Evolutionary conservation across 2,113 vertebrate genomes (phyloP), one percentile per base, ranked within the genome.

Genomic region (Colius striatus): DNA sequence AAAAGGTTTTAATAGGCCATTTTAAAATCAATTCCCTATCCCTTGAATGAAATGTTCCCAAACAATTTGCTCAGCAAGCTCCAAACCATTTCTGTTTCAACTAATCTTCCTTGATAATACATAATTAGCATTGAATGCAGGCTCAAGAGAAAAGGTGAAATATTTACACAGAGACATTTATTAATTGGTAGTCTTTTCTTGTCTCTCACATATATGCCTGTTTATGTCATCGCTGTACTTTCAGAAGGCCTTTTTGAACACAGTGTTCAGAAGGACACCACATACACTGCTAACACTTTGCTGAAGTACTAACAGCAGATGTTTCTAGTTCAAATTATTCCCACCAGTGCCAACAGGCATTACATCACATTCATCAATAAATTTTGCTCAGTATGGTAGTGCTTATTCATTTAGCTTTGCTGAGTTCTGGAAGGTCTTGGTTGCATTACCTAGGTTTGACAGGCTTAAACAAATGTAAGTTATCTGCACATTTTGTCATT

Each of bases 21-120:
- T 95, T 92, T 65, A 65, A 94, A 94, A 84, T 54, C 54, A 74
- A 41, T 89, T 94, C 58, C 26, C 34, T 55, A 41, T 48, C 21
- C 30, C 50, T 72, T 61, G 75, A 87, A 81, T 75, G 57, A 90
- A 91, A 48, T 78, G 47, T 19, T 86, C 62, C 78, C 51, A 65
- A 92, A 71, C 21, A 61, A 80, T 88, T 93, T 53, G 41, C 41
- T 77, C 43, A 30, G 47, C 47, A 66, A 86, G 79, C 63, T 84
- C 47, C 61, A 91, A 88, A 80, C 13, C 7, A 47, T 27, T 79
- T 68, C n/a, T 67, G 8, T 66, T 91, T 91, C 54, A 77, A 15
- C 18, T 76, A 18, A 87, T 76, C 36, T 87, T 91, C 43, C 72
- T 63, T 77, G 29, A n/a, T 55, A 84, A 32, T 10, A 62, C 13